Base-by-base conservation (phyloP, 1,140 invertebrate genomes). In the Leucophenga varia region DNA sequence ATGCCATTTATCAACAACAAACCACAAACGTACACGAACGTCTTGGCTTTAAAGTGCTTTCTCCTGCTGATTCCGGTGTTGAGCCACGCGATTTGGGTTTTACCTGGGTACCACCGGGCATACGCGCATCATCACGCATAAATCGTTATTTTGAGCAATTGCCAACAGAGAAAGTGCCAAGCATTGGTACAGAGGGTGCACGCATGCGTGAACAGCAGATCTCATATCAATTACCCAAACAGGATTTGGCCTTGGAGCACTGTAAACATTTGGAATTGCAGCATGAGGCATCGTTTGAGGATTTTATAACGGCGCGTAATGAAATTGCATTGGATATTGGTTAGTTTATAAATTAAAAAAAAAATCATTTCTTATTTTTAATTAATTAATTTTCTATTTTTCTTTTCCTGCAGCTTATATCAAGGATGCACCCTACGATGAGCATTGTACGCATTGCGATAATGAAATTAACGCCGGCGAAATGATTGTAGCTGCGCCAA, bases 311-410 rank as follows among this genome's bases (percentile, higher is more conserved):
- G 17, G 90, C 90, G 22, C 79, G 94, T 32, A 97, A 97, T 76
- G 91, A 96, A 79, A 89, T 97, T 54, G 91, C 93, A 12, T 79
- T 99, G 54, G 96, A 98, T 76, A 93, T 98, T 64, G 96, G 91
- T 74, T 84, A 81, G 54, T 19, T 9, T 1, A 9, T 16, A 14
- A 28, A 32, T 13, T 36, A n/a, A 5, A 10, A 25, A 25, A 5
- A 25, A 25, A 25, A 25, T 25, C 22, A 25, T 6, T 25, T 25
- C 9, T 3, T 14, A 38, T 32, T 18, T 2, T 13, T 42, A 6
- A 35, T 52, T 39, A 22, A n/a, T 47, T 17, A 30, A 3, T 19
- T 13, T 30, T 22, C 8, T 16, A 43, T 32, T 41, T 36, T 41
- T 32, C 14, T 14, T 44, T 5, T 25, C 21, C 13, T 35, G 1